A percentile compares a stretch with the other conserved stretches of the same genome.
Conservation (phyloP, 2,113 vertebrate species). For the Chloebia gouldiae region DNA sequence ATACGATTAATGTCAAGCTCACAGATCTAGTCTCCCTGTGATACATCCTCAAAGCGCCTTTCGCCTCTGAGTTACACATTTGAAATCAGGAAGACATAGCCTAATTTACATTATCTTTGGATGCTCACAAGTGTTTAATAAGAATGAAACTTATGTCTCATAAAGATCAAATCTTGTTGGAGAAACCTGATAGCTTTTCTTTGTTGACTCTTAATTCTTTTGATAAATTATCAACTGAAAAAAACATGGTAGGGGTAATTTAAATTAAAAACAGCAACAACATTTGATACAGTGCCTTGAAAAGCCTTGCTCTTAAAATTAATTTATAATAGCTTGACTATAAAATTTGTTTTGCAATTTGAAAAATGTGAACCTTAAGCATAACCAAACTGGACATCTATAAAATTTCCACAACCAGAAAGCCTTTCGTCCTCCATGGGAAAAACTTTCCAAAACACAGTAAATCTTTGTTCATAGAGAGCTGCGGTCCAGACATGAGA, state of each 20-base stretch:
- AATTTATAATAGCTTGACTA: not conserved
- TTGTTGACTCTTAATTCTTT: not conserved
- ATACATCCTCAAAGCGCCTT: slow-evolving; percentile 23
- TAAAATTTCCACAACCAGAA: not conserved
- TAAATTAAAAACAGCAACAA: slow-evolving; percentile 16
- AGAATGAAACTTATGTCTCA: slow-evolving; percentile 20
- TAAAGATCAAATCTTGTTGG: not conserved
- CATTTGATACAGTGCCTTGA: slow-evolving; percentile 1
- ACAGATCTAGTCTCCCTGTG: not conserved
- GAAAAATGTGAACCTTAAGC: not conserved
- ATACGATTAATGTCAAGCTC: slow-evolving; percentile 41
- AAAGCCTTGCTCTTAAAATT: not conserved
- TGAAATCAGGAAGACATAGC: slow-evolving; percentile 26
- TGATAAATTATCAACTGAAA: slow-evolving; percentile 3
- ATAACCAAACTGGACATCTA: not conserved
- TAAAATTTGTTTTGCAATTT: slow-evolving; percentile 35
- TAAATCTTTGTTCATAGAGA: not conserved
- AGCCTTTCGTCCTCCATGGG: not conserved
- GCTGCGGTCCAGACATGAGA: not conserved
- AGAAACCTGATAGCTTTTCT: slow-evolving; percentile 23
- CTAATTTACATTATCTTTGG: slow-evolving; percentile 58
- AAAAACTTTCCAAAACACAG: slow-evolving; percentile 7
- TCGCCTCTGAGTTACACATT: slow-evolving; percentile 1
- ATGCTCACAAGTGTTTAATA: slow-evolving; percentile 36
- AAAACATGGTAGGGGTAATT: not conserved